Evolutionary conservation across 2,113 vertebrate genomes (phyloP).

Genomic region (Cyanoliseus patagonus): DNA sequence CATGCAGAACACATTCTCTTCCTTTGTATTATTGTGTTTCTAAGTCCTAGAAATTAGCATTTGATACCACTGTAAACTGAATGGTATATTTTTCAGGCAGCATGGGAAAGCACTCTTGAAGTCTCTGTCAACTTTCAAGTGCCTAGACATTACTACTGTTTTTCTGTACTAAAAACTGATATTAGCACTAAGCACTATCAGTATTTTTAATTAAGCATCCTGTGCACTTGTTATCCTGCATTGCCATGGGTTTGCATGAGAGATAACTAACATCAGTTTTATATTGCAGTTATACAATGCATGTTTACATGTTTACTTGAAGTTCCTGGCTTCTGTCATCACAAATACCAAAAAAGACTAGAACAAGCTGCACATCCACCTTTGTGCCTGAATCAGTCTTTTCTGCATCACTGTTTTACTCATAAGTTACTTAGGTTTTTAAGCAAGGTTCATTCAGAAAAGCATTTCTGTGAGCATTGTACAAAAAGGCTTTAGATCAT

Average conservation of each 20-base stretch:
- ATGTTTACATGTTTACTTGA: constrained; percentile 44
- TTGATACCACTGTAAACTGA: constrained; percentile 39
- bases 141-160: constrained; percentile 50
- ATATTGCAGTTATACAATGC: neutral
- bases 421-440: neutral
- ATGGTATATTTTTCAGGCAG: constrained; percentile 50
- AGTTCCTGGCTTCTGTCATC: constrained; percentile 34
- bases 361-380: constrained; percentile 16
- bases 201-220: constrained; percentile 21
- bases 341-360: constrained; percentile 30
- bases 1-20: constrained; percentile 36
- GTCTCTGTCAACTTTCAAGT: constrained; percentile 59
- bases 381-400: constrained; percentile 24
- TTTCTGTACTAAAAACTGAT: neutral
- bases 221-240: neutral
- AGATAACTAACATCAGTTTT: constrained; percentile 5
- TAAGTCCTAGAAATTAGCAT: constrained; percentile 40
- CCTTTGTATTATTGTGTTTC: constrained; percentile 31
- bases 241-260: constrained; percentile 15
- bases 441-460: neutral
- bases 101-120: constrained; percentile 47
- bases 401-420: constrained; percentile 11
- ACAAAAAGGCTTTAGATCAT: neutral
- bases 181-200: neutral
- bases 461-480: neutral